Conservation (phyloP, 1,140 invertebrate species). For the Wasmannia auropunctata region DNA sequence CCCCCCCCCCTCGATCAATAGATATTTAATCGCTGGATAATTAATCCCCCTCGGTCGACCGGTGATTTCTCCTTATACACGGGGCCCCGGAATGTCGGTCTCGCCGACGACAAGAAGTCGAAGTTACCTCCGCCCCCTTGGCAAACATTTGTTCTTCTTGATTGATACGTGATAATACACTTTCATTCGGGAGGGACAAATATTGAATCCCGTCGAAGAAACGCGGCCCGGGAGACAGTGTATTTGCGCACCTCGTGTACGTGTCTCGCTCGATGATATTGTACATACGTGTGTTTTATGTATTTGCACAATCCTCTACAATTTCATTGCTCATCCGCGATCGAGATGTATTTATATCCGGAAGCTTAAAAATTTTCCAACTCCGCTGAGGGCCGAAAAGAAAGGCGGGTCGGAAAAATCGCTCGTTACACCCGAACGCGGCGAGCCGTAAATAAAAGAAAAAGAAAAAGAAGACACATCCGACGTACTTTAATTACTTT, state of each 20-base stretch:
- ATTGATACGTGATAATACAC: slow-evolving; percentile 71
- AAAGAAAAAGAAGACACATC: slow-evolving; percentile 4
- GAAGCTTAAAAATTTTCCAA: slow-evolving; percentile 29
- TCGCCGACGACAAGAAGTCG: slow-evolving; percentile 4
- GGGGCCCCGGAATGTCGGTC: not conserved
- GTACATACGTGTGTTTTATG: slow-evolving; percentile 43
- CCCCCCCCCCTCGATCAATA: no score
- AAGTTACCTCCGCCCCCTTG: slow-evolving; percentile 10
- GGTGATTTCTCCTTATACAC: slow-evolving; percentile 8
- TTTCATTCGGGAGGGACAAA: slow-evolving; percentile 63
- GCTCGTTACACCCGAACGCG: not conserved
- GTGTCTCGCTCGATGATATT: slow-evolving; percentile 48
- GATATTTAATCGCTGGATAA: slow-evolving; percentile 42
- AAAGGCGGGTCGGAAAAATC: slow-evolving; percentile 8
- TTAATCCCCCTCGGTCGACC: not conserved
- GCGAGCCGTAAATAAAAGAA: not conserved
- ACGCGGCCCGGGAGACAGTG: slow-evolving; percentile 53
- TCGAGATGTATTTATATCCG: slow-evolving; percentile 34
- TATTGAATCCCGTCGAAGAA: slow-evolving; percentile 63
- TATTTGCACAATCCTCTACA: slow-evolving; percentile 57
- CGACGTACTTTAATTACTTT: slow-evolving; percentile 49
- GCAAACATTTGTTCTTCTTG: slow-evolving; percentile 66
- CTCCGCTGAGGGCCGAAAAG: not conserved
- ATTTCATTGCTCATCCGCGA: slow-evolving; percentile 59
- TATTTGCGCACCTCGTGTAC: slow-evolving; percentile 56